phyloP scores from a whole-genome alignment of 2,888 invertebrate genomes.

The Dimorphilus gyrociliatus region DNA sequence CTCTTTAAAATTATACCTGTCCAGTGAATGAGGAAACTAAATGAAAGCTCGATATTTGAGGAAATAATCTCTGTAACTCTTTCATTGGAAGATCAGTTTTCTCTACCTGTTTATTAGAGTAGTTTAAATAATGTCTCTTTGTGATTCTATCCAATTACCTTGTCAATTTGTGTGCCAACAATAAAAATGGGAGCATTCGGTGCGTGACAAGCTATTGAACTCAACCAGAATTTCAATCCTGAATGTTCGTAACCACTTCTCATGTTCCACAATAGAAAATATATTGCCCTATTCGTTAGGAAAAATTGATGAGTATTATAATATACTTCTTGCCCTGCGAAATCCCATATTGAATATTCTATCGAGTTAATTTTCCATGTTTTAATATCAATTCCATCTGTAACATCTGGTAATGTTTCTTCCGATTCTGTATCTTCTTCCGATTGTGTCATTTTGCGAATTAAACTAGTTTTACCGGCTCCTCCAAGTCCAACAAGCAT shows the following conservation, averaged over 20 bases:
- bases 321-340: constrained; percentile 31
- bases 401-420: too few relatives aligned
- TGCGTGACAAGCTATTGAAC: constrained; percentile 31
- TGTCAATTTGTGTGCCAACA: constrained; percentile 31
- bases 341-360: too few relatives aligned
- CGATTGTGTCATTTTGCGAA: too few relatives aligned
- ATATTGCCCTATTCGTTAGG: constrained; percentile 29
- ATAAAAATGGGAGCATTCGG: constrained; percentile 33
- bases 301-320: constrained; percentile 29
- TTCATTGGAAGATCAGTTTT: constrained; percentile 19
- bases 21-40: constrained; percentile 26
- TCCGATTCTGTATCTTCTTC: too few relatives aligned
- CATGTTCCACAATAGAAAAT: constrained; percentile 31
- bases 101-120: constrained; percentile 14
- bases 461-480: constrained; percentile 38
- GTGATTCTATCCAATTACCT: too few relatives aligned
- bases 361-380: constrained; percentile 19
- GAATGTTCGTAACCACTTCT: constrained; percentile 33
- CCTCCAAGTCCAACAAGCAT: constrained; percentile 39
- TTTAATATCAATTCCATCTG: constrained; percentile 36
- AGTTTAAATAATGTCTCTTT: too few relatives aligned
- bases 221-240: constrained; percentile 35
- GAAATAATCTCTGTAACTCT: constrained; percentile 18
- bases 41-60: constrained; percentile 25
- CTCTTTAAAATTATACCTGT: too few relatives aligned